Percentiles rank a stretch among this genome's conserved stretches.
Conservation (phyloP, 2,888 invertebrate genomes). For the Drosophila siamana region DNA sequence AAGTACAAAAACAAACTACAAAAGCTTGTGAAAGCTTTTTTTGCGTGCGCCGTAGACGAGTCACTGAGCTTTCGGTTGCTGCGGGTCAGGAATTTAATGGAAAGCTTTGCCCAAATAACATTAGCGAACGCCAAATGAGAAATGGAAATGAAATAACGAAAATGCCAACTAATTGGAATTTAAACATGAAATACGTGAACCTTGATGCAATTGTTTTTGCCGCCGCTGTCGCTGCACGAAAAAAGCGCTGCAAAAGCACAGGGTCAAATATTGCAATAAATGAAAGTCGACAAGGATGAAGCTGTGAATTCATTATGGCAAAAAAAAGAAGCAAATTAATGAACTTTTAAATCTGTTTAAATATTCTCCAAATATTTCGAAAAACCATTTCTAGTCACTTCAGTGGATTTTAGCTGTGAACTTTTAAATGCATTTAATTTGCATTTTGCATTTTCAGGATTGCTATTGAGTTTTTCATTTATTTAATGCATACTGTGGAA, state of each 20-base stretch:
- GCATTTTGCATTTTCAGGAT: no score
- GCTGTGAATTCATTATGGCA: no score
- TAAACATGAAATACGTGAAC: neutral
- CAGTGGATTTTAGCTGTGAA: no score
- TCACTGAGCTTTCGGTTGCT: conserved; percentile 17
- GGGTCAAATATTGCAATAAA: neutral
- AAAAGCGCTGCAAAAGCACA: neutral
- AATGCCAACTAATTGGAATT: conserved; percentile 3
- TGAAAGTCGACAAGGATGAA: neutral
- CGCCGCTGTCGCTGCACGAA: no score
- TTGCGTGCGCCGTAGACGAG: neutral
- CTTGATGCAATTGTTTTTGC: neutral
- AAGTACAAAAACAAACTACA: no score
- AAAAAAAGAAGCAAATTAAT: no score
- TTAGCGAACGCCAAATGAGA: conserved; percentile 4
- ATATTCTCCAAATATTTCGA: no score
- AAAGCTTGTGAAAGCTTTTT: conserved; percentile 1
- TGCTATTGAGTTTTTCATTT: no score
- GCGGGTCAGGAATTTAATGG: conserved; percentile 15
- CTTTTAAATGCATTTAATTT: no score
- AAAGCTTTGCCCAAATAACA: conserved; percentile 16
- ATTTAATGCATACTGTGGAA: no score
- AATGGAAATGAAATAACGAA: conserved; percentile 2
- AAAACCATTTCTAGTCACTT: no score
- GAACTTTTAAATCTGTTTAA: no score